phyloP scores from a whole-genome alignment of 2,113 vertebrate genomes.

The Myotis lucifugus region DNA sequence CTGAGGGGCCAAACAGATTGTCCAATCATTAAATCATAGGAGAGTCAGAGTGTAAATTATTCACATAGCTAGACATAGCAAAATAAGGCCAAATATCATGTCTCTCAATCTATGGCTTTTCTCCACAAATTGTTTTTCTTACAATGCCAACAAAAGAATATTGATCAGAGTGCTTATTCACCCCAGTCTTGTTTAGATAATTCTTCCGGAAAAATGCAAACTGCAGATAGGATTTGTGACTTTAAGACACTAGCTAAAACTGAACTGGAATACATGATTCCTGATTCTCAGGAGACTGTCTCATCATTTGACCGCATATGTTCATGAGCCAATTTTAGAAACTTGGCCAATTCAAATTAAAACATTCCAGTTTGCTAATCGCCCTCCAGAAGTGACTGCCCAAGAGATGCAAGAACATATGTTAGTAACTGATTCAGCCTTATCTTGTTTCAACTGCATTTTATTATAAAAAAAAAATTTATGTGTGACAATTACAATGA shows the following conservation, averaged over 20 bases:
- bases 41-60: not conserved
- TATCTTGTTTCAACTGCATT: not conserved
- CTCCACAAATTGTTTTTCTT: not conserved
- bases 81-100: not conserved
- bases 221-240: not conserved
- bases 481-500: slow-evolving; percentile 17
- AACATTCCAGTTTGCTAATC: slow-evolving; percentile 9
- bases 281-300: not conserved
- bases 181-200: not conserved
- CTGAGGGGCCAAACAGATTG: not conserved
- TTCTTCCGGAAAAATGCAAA: not conserved
- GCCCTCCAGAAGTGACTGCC: not conserved
- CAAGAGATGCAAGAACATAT: slow-evolving; percentile 40
- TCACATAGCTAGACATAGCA: not conserved
- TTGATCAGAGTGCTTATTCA: not conserved
- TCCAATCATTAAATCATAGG: not conserved
- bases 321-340: slow-evolving; percentile 38
- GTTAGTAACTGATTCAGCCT: slow-evolving; percentile 5
- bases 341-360: slow-evolving; percentile 37
- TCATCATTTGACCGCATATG: slow-evolving; percentile 49
- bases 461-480: slow-evolving; percentile 37
- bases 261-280: not conserved
- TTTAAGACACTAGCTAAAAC: slow-evolving; percentile 42
- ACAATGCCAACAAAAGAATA: not conserved
- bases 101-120: not conserved